Conservation (phyloP, 2,888 invertebrate genomes). For the Ashinkailepas kermadecensis region DNA sequence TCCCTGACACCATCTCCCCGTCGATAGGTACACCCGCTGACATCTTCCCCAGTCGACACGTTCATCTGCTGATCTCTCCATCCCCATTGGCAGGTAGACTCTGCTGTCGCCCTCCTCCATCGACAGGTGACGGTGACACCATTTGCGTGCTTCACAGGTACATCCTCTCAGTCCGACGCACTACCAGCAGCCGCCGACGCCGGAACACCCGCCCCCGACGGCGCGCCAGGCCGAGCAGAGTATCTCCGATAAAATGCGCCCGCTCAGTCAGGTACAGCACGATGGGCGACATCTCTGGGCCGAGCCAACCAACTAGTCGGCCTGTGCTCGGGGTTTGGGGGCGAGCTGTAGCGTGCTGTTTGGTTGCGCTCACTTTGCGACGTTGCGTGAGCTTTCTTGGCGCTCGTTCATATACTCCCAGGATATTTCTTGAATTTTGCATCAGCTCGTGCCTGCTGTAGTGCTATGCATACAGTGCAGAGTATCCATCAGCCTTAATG, state of each 20-base stretch:
- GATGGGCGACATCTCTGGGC: slow-evolving; percentile 8
- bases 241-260: slow-evolving; percentile 82
- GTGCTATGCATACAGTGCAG: no score
- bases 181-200: slow-evolving; percentile 85
- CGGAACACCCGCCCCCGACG: slow-evolving; percentile 87
- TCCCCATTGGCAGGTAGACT: no score
- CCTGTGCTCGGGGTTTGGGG: not conserved
- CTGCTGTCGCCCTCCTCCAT: no score
- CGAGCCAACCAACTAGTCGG: not conserved
- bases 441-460: no score
- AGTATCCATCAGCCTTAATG: not conserved
- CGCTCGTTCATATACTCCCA: not conserved
- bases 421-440: no score
- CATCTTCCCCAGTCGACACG: no score
- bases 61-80: no score
- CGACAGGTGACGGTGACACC: not conserved
- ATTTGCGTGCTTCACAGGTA: not conserved
- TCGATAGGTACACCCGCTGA: no score
- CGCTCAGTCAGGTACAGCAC: slow-evolving; percentile 77
- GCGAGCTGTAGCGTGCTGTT: not conserved
- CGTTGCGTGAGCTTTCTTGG: not conserved
- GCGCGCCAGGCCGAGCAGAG: slow-evolving; percentile 79
- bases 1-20: no score
- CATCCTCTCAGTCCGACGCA: slow-evolving; percentile 76
- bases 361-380: no score